These are phyloP conservation scores for Poecilia wingei DNA, from an alignment of 2,797 vertebrate genomes.

Conservation along the genomic window DNA sequence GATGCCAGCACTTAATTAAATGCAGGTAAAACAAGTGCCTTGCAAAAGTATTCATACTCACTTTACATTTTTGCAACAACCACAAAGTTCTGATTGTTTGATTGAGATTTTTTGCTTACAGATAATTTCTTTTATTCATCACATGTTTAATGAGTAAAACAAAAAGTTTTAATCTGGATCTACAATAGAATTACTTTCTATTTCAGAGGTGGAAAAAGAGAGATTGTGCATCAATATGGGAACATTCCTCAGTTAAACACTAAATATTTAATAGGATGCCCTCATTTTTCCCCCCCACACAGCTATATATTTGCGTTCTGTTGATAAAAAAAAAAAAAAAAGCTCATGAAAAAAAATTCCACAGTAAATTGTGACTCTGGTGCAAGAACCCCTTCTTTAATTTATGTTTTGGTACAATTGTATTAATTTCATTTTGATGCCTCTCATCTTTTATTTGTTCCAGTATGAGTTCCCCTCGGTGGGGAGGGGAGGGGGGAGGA, in stretches of 20 bases:
- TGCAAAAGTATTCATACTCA: neutral
- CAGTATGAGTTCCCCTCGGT: constrained; percentile 7
- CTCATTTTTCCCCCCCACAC: neutral
- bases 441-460: constrained; percentile 1
- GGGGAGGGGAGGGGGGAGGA: neutral
- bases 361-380: neutral
- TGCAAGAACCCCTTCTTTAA: neutral
- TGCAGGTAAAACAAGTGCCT: neutral
- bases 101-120: neutral
- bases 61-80: neutral
- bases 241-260: neutral
- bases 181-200: neutral
- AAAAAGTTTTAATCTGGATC: neutral
- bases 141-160: neutral
- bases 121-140: neutral
- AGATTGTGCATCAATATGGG: neutral
- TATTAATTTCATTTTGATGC: constrained; percentile 5
- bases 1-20: no score
- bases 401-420: constrained; percentile 24
- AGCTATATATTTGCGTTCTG: neutral
- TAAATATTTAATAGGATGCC: neutral
- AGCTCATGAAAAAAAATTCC: neutral
- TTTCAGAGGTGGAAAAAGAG: neutral
- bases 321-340: neutral
- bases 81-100: neutral